These are phyloP conservation scores for Lepus americanus DNA, from an alignment of 2,113 vertebrate species.

Conservation along the genomic window DNA sequence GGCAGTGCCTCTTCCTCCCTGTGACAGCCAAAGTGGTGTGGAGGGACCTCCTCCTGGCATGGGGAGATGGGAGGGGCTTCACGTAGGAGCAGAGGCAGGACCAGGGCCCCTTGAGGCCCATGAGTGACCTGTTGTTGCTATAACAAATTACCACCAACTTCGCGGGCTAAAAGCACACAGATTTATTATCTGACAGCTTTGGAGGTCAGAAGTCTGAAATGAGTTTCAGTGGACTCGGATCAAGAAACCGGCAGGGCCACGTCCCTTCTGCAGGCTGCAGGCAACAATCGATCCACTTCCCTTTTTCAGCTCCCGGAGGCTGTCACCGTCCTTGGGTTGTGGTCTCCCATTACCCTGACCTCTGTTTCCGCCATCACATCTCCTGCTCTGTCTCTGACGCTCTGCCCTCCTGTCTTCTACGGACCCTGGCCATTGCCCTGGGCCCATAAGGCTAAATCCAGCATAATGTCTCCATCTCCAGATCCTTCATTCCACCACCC, in stretches of 20 bases:
- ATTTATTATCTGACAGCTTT: not conserved
- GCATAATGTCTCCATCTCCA: not conserved
- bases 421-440: not conserved
- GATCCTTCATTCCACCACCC: not conserved
- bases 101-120: not conserved
- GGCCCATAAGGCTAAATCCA: not conserved
- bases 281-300: not conserved
- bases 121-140: not conserved
- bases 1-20: not conserved
- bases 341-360: not conserved
- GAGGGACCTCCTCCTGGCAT: no score
- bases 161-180: slow-evolving; percentile 23
- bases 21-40: no score
- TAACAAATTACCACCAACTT: slow-evolving; percentile 15
- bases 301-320: not conserved
- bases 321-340: not conserved
- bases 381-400: not conserved
- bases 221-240: slow-evolving; percentile 20
- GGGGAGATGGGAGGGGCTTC: not conserved
- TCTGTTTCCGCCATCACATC: not conserved
- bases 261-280: not conserved
- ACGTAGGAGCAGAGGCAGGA: not conserved
- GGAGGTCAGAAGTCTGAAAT: slow-evolving; percentile 28
- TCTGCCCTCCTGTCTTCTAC: not conserved
- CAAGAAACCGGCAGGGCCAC: not conserved